Evolutionary conservation across 2,797 vertebrate genomes (phyloP).

Genomic region (Petrocephalus schoutedeni): DNA sequence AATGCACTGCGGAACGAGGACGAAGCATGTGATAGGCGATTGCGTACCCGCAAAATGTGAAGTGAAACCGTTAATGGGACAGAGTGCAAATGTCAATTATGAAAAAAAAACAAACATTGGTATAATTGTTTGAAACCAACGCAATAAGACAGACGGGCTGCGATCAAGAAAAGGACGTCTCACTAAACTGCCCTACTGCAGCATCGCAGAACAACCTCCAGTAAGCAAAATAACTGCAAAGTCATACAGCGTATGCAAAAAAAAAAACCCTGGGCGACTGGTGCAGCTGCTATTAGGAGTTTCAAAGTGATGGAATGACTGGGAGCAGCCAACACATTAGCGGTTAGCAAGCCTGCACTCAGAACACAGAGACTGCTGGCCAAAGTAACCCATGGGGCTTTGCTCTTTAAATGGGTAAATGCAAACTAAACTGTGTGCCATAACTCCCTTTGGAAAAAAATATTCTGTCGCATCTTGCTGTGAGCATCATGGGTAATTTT

Average conservation of each 20-base stretch:
- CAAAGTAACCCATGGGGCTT: background rate
- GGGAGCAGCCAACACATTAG: background rate
- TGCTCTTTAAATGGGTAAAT: background rate
- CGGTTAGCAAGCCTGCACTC: background rate
- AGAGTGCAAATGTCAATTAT: background rate
- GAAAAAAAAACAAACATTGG: background rate
- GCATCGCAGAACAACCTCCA: background rate
- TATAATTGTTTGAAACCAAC: background rate
- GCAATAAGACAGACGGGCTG: background rate
- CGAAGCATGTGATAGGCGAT: background rate
- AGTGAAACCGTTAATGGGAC: background rate
- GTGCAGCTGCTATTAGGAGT: background rate
- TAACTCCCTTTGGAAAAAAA: background rate
- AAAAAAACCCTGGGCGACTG: background rate
- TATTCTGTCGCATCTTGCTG: background rate
- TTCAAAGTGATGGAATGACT: background rate
- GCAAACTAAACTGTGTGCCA: background rate
- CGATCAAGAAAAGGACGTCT: background rate
- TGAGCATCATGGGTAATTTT: too few species aligned
- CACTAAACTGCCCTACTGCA: background rate
- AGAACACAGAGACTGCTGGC: background rate
- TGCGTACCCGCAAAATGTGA: background rate
- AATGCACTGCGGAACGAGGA: background rate
- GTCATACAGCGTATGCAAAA: conserved; percentile 8
- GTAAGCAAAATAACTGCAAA: conserved; percentile 8